Base-by-base conservation (phyloP, 2,113 vertebrate genomes). In the Aegithalos caudatus region DNA sequence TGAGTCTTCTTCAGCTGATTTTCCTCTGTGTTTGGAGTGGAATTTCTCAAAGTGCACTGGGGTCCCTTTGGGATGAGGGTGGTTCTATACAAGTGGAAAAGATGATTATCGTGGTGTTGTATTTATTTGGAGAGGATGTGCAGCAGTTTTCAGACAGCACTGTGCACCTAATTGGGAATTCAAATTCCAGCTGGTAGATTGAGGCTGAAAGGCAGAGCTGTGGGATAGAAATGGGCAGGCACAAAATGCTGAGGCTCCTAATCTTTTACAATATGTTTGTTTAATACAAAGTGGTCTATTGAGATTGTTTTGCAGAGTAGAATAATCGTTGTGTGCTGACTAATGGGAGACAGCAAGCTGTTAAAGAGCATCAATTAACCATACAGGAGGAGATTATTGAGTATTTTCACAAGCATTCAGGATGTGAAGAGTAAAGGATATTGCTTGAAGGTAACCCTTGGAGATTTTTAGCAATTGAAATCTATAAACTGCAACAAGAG, bases 271-370 rank as follows among this genome's bases (percentile, higher is more conserved):
- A 38, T 82, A 62, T 84, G 85, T 96, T 96, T 96, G 92, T 78
- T 95, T 93, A 94, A 95, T 81, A 88, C 65, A 77, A 92, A 90
- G 90, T 90, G 76, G 82, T 94, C 93, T 96, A 79, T 67, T 86
- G 96, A 96, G 96, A 88, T 96, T 94, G 94, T 93, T 96, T 92
- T 86, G 85, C 51, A 40, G 67, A 28, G 57, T 44, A 58, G 64
- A 93, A 44, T 93, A 83, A 90, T 94, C 71, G 12, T 90, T 90
- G 61, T 71, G 53, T 84, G 90, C 90, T 96, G 90, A 92, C 94
- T 96, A 94, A 94, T 78, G 90, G 88, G 76, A 96, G 88, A 71
- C n/a, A 81, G 79, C 92, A 93, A 93, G 93, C 90, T 95, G 92
- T 86, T 96, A 92, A 90, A 91, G 79, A 94, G 64, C 79, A 83